Evolutionary conservation across 2,113 vertebrate species (phyloP), one percentile per base, ranked within the genome.

Genomic region (Bos javanicus): DNA sequence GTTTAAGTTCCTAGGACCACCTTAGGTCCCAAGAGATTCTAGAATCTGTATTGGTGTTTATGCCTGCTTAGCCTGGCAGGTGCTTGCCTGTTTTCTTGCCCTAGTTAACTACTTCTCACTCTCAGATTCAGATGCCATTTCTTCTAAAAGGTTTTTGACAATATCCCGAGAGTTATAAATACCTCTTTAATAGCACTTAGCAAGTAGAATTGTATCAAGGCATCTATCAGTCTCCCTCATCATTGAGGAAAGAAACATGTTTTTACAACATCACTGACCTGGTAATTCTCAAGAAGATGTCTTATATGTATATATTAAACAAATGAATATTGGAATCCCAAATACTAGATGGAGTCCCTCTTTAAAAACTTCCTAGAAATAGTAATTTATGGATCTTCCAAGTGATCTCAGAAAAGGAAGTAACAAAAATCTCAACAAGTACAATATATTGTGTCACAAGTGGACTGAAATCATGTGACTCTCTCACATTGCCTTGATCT

Each of bases 361-460:
- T 95, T 91, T 80, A n/a, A 90, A 96, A 92, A 84, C n/a, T 89
- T 92, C 82, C 48, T 56, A 1, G 9, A 93, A 86, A 28, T 62
- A 59, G 17, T 81, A 21, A 52, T 87, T 85, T 67, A 30, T 74
- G 57, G 48, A 60, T 89, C 80, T 60, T 64, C 28, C 56, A 96
- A 93, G 57, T 30, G 8, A 60, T 95, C 82, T 97, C n/a, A 83
- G 87, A 60, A 86, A 97, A 91, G 26, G 67, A 84, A 60, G 81
- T 39, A 81, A 81, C 39, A 74, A 50, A 94, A 64, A 43, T 64
- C n/a, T 50, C 43, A 81, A 13, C 12, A 85, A 46, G 46, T 10
- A 7, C 6, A 43, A 33, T 14, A 21, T 6, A 5, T 54, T 90
- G n/a, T 80, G 64, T 97, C 36, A 56, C 6, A 39, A 52, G 48